Evolutionary conservation across 2,113 vertebrate species (phyloP).

Genomic region (Cisticola juncidis): DNA sequence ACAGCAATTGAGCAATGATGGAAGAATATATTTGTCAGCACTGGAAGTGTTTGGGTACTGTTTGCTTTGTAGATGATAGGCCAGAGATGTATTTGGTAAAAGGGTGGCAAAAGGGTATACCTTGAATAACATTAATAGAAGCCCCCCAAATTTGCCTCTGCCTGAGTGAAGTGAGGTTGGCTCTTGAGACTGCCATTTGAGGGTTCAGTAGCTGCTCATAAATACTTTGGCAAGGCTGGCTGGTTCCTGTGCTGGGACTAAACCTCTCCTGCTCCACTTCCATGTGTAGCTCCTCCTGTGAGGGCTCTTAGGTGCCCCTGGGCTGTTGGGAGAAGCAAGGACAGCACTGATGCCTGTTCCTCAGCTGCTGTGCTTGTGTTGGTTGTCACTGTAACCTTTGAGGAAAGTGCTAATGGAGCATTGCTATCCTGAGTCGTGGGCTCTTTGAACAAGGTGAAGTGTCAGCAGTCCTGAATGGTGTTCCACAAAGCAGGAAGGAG

Average conservation of each 20-base stretch:
- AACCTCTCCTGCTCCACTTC: background rate
- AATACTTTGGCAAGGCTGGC: background rate
- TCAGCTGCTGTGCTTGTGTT: background rate
- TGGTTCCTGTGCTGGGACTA: background rate
- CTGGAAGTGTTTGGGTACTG: background rate
- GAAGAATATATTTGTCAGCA: constrained; percentile 23
- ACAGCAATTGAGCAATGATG: background rate
- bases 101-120: background rate
- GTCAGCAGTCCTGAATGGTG: background rate
- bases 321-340: background rate
- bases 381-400: background rate
- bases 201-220: background rate
- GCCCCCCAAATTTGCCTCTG: background rate
- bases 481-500: background rate
- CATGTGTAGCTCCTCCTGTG: rapidly evolving
- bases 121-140: background rate
- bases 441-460: background rate
- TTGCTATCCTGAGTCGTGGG: background rate
- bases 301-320: background rate
- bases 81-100: background rate
- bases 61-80: background rate
- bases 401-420: background rate
- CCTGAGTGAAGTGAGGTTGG: background rate
- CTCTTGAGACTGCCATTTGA: background rate
- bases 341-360: background rate